Evolutionary conservation across 2,888 invertebrate genomes (phyloP).

Genomic region (Dasysyrphus albostriatus): DNA sequence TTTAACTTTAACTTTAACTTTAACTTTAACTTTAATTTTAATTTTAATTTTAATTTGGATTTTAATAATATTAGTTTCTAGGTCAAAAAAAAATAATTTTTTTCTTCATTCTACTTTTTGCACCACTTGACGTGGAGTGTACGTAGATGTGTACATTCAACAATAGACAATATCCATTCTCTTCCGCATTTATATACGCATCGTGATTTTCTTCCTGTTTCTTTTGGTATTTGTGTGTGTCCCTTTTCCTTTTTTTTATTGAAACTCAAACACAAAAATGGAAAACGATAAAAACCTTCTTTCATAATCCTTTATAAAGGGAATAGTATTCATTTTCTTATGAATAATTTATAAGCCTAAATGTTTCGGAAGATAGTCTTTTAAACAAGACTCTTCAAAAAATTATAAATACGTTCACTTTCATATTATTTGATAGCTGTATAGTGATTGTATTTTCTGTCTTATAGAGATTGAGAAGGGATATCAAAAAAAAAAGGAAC

Average conservation of each 20-base stretch:
- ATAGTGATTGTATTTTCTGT: slow-evolving; percentile 34
- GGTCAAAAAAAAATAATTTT: too few relatives aligned
- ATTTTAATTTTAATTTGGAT: too few relatives aligned
- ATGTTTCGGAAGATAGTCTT: slow-evolving; percentile 48
- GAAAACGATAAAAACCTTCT: slow-evolving; percentile 70
- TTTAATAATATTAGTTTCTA: too few relatives aligned
- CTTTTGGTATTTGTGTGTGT: background rate
- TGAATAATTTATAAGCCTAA: slow-evolving; percentile 72
- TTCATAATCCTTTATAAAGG: slow-evolving; percentile 71
- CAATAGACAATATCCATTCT: background rate
- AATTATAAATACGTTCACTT: background rate
- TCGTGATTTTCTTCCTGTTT: slow-evolving; percentile 26
- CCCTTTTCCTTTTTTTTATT: slow-evolving; percentile 3
- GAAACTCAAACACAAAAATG: slow-evolving; percentile 64
- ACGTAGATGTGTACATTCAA: background rate
- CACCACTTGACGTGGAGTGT: background rate
- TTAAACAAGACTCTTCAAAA: slow-evolving; percentile 9
- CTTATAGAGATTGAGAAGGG: background rate
- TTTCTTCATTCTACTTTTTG: too few relatives aligned
- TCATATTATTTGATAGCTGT: slow-evolving; percentile 6
- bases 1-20: too few relatives aligned
- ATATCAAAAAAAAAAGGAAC: background rate
- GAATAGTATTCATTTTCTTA: slow-evolving; percentile 64
- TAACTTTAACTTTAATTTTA: too few relatives aligned
- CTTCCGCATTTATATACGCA: slow-evolving; percentile 31